A percentile compares a stretch with the other conserved stretches of the same genome.
Conservation (phyloP, 2,113 vertebrate species). For the Lepus europaeus region DNA sequence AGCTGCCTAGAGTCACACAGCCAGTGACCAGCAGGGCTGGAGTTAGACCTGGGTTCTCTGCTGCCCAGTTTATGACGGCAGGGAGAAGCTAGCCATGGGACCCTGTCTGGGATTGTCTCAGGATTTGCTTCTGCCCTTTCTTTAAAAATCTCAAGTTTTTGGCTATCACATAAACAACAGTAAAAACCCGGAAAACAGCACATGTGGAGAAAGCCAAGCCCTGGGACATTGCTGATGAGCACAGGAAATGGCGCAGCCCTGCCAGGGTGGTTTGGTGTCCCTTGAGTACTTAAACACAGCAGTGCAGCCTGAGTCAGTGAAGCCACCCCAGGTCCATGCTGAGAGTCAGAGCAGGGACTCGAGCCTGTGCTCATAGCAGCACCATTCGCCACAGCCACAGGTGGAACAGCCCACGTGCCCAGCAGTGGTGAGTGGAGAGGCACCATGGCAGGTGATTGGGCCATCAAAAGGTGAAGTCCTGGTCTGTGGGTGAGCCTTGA, state of each 20-base stretch:
- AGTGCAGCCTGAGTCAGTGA: background rate
- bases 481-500: background rate
- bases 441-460: background rate
- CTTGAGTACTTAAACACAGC: background rate
- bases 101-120: background rate
- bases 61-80: background rate
- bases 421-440: background rate
- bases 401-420: background rate
- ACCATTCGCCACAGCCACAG: background rate
- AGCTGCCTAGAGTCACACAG: background rate
- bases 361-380: background rate
- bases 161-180: background rate
- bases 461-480: background rate
- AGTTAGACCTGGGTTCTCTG: background rate
- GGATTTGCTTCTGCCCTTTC: background rate
- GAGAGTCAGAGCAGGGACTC: background rate
- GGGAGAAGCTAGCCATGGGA: rapidly evolving
- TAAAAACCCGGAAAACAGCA: background rate
- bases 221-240: background rate
- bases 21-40: rapidly evolving
- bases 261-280: too few relatives aligned
- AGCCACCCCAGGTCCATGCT: background rate
- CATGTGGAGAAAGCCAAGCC: background rate
- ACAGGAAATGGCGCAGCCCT: background rate
- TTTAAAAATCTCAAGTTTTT: background rate